Percentiles rank a stretch among this genome's conserved stretches.
phyloP scores from a whole-genome alignment of 2,888 invertebrate species.

The Acronicta aceris region DNA sequence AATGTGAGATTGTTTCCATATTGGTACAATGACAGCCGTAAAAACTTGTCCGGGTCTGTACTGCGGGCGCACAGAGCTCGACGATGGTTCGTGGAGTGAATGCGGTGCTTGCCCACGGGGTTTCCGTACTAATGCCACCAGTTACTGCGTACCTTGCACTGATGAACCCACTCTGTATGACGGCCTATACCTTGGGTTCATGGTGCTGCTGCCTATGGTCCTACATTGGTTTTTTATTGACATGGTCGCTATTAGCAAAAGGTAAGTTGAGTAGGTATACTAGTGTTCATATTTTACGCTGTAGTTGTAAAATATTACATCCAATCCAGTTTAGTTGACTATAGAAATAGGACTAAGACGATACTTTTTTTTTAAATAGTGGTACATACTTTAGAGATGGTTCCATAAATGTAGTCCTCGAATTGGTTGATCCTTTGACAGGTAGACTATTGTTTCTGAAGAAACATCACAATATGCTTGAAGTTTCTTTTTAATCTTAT shows the following conservation, averaged over 20 bases:
- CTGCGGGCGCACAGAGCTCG: slow-evolving; percentile 92
- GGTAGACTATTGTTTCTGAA: no score
- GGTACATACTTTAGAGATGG: no score
- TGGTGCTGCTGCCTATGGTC: slow-evolving; percentile 96
- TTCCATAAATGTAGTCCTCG: no score
- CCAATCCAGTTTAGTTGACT: no score
- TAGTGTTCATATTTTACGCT: no score
- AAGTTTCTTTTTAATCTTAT: no score
- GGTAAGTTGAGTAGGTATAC: slow-evolving; percentile 78
- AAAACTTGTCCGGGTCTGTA: slow-evolving; percentile 94
- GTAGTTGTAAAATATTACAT: no score
- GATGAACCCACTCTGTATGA: slow-evolving; percentile 95
- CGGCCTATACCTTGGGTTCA: slow-evolving; percentile 98
- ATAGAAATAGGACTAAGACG: no score
- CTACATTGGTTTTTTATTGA: slow-evolving; percentile 98
- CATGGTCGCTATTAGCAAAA: slow-evolving; percentile 92
- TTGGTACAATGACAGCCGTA: slow-evolving; percentile 70
- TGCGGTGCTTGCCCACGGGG: slow-evolving; percentile 97
- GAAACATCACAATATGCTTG: no score
- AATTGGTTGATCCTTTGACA: no score
- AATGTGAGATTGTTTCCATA: slow-evolving; percentile 13
- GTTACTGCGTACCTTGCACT: slow-evolving; percentile 93
- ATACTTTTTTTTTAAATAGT: no score
- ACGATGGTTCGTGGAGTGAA: slow-evolving; percentile 92
- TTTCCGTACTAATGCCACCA: slow-evolving; percentile 92